Conservation (phyloP, 2,113 vertebrate species). For the Carlito syrichta region DNA sequence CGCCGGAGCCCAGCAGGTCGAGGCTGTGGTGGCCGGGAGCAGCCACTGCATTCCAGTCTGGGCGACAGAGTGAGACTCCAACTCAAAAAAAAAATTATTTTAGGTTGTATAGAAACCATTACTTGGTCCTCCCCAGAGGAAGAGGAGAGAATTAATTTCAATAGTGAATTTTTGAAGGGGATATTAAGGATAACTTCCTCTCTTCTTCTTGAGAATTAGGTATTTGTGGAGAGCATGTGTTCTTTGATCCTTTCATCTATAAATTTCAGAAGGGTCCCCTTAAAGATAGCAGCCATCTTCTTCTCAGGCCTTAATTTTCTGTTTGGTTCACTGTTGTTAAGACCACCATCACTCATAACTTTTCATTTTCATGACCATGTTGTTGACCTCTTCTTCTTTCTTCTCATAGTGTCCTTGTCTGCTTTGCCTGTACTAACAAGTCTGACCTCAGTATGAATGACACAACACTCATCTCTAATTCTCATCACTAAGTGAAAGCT, state of each 20-base stretch:
- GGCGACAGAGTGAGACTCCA: too few relatives aligned
- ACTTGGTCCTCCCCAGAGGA: not conserved
- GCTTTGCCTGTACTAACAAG: not conserved
- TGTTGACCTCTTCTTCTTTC: not conserved
- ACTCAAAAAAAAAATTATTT: too few relatives aligned
- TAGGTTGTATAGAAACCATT: not conserved
- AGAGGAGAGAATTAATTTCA: not conserved
- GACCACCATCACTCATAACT: fast-evolving
- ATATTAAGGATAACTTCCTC: not conserved
- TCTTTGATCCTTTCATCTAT: not conserved
- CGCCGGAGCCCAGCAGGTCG: too few relatives aligned
- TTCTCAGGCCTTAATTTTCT: not conserved
- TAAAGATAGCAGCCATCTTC: not conserved
- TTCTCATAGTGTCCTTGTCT: not conserved
- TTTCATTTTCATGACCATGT: not conserved
- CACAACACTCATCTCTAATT: not conserved
- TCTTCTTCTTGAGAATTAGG: not conserved
- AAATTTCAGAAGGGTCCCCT: not conserved
- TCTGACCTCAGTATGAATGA: not conserved
- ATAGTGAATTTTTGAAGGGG: not conserved
- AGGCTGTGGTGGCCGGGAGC: too few relatives aligned
- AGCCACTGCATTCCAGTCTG: too few relatives aligned
- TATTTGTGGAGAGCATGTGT: not conserved
- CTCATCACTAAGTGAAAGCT: not conserved
- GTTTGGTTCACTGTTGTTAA: not conserved